A percentile compares a stretch with the other conserved stretches of the same genome.
These are phyloP conservation scores for Bufo gargarizans DNA, from an alignment of 2,113 vertebrate genomes.

Conservation along the genomic window DNA sequence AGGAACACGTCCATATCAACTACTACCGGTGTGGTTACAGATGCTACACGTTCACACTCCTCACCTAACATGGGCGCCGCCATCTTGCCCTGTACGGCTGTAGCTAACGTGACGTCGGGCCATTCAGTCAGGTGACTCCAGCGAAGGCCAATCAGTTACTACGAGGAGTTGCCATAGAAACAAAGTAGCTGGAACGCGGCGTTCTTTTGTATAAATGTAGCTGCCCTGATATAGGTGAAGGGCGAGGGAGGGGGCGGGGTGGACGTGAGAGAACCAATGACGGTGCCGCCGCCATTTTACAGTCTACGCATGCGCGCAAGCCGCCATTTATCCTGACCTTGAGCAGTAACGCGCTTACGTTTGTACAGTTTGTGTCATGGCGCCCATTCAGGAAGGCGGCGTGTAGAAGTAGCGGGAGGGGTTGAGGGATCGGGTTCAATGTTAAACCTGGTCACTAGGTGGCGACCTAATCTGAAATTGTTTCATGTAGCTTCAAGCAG, in stretches of 20 bases:
- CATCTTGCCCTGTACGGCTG: not conserved
- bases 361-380: not conserved
- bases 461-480: not conserved
- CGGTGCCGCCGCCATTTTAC: not conserved
- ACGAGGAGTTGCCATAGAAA: not conserved
- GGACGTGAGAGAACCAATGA: not conserved
- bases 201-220: no score
- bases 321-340: not conserved
- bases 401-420: no score
- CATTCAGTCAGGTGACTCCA: not conserved
- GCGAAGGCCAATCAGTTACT: not conserved
- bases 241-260: not conserved
- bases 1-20: no score
- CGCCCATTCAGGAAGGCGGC: no score
- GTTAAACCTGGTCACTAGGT: not conserved
- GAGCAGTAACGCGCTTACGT: no score
- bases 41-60: not conserved
- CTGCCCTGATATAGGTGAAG: not conserved
- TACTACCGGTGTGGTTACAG: no score
- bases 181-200: not conserved
- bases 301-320: not conserved
- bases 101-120: not conserved
- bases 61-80: conserved; percentile 51
- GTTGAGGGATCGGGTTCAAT: not conserved
- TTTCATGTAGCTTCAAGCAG: no score